phyloP scores from a whole-genome alignment of 2,888 invertebrate species.

The Dynastes grantii region DNA sequence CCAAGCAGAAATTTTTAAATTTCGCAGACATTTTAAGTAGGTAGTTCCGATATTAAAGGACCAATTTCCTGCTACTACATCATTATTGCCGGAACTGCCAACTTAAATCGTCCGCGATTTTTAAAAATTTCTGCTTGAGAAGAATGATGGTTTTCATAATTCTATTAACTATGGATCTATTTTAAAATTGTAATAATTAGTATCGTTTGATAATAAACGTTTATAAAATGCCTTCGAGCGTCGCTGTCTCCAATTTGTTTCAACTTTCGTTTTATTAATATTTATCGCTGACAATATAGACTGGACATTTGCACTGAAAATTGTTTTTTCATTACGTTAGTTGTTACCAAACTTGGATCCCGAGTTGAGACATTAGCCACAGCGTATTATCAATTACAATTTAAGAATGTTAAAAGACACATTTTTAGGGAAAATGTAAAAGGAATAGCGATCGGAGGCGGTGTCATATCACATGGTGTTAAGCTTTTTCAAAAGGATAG shows the following conservation, averaged over 20 bases:
- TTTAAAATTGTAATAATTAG: not conserved
- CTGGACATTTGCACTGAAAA: too few relatives aligned
- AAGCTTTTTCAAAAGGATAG: conserved; percentile 30
- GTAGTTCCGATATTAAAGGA: too few relatives aligned
- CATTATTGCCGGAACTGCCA: too few relatives aligned
- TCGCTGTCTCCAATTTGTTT: too few relatives aligned
- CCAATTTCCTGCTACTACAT: too few relatives aligned
- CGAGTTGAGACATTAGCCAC: not conserved
- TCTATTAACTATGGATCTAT: not conserved
- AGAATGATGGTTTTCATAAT: not conserved
- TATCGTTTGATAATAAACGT: not conserved
- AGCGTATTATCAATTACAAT: not conserved
- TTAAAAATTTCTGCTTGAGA: too few relatives aligned
- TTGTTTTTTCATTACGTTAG: not conserved
- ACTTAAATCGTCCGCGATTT: too few relatives aligned
- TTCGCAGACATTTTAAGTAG: too few relatives aligned
- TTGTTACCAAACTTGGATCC: not conserved
- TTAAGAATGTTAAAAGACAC: not conserved
- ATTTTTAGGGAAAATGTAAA: conserved; percentile 56
- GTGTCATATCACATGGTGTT: conserved; percentile 59
- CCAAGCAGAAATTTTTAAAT: too few relatives aligned
- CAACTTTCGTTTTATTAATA: too few relatives aligned
- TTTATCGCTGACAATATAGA: too few relatives aligned
- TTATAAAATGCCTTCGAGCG: too few relatives aligned
- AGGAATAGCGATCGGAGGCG: conserved; percentile 63